phyloP scores from a whole-genome alignment of 2,888 invertebrate genomes.

The Anorthoa munda region DNA sequence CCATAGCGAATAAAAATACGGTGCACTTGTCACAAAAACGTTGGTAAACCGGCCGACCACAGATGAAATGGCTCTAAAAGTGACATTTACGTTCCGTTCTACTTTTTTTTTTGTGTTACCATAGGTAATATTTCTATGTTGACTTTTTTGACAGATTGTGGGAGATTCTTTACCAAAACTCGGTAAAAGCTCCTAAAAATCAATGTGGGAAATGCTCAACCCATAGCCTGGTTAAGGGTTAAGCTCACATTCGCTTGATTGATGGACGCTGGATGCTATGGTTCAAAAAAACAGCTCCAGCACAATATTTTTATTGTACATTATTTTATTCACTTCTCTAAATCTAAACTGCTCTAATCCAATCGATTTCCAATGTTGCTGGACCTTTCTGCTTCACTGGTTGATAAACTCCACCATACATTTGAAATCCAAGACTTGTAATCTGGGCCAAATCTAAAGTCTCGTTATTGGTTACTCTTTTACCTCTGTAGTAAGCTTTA shows the following conservation, averaged over 20 bases:
- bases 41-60: too few relatives aligned
- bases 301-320: slow-evolving; percentile 40
- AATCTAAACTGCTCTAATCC: slow-evolving; percentile 86
- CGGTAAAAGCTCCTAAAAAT: too few relatives aligned
- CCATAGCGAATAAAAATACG: too few relatives aligned
- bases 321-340: slow-evolving; percentile 6
- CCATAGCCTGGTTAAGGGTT: too few relatives aligned
- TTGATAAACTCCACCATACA: slow-evolving; percentile 92
- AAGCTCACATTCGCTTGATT: not conserved
- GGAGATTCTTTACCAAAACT: too few relatives aligned
- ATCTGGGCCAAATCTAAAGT: slow-evolving; percentile 90
- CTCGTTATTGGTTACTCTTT: slow-evolving; percentile 89
- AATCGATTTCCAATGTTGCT: slow-evolving; percentile 92
- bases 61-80: too few relatives aligned
- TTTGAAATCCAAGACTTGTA: slow-evolving; percentile 92
- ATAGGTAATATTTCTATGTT: too few relatives aligned
- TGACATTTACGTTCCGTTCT: too few relatives aligned
- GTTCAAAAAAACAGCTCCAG: slow-evolving; percentile 12
- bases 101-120: too few relatives aligned
- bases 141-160: too few relatives aligned
- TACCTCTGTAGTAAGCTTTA: slow-evolving; percentile 92
- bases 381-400: slow-evolving; percentile 92
- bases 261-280: not conserved
- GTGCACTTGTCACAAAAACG: too few relatives aligned
- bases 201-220: too few relatives aligned